Evolutionary conservation across 2,888 invertebrate species (phyloP).

Genomic region (Conchocele bisecta): DNA sequence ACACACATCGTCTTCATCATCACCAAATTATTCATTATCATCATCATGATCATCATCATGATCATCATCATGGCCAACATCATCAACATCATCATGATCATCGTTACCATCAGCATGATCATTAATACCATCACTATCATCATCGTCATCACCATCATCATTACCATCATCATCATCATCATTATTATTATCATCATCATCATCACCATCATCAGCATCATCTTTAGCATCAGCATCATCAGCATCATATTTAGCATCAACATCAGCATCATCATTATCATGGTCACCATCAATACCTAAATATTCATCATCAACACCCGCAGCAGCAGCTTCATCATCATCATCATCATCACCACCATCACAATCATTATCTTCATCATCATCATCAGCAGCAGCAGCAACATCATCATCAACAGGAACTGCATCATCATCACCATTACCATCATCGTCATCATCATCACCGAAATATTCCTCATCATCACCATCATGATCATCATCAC

Average conservation of each 20-base stretch:
- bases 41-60: slow-evolving; percentile 87
- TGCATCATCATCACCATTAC: background rate
- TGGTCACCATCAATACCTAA: slow-evolving; percentile 24
- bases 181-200: background rate
- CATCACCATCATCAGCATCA: background rate
- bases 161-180: background rate
- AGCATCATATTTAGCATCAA: too few relatives aligned
- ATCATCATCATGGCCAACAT: slow-evolving; percentile 13
- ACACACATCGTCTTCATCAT: slow-evolving; percentile 27
- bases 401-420: slow-evolving; percentile 15
- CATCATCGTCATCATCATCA: background rate
- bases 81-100: slow-evolving; percentile 10
- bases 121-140: too few relatives aligned
- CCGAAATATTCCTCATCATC: background rate
- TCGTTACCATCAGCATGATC: slow-evolving; percentile 12
- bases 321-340: slow-evolving; percentile 26
- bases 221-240: too few relatives aligned
- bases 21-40: slow-evolving; percentile 26
- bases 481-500: slow-evolving; percentile 83
- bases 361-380: slow-evolving; percentile 17
- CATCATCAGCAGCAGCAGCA: slow-evolving; percentile 5
- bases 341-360: slow-evolving; percentile 87
- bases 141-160: background rate
- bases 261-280: slow-evolving; percentile 7
- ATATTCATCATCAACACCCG: slow-evolving; percentile 27